Conservation (phyloP, 2,113 vertebrate species). For the Cnemophilus loriae region DNA sequence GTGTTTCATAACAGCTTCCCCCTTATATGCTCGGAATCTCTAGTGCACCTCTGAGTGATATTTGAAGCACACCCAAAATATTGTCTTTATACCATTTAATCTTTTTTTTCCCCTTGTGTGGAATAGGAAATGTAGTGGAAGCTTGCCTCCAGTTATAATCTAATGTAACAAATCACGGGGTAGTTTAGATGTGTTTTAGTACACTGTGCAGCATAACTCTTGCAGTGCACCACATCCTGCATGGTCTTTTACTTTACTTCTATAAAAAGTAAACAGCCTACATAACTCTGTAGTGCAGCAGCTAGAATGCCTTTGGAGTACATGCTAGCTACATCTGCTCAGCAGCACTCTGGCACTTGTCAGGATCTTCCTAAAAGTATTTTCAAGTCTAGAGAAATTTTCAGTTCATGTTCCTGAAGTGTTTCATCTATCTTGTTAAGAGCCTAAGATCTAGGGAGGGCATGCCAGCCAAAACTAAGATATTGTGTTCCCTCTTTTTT, state of each 20-base stretch:
- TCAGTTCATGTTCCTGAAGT: background rate
- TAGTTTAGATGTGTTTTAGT: background rate
- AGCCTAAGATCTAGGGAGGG: background rate
- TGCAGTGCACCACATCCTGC: background rate
- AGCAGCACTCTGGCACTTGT: background rate
- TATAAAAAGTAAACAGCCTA: background rate
- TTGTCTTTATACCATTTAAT: background rate
- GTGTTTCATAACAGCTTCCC: background rate
- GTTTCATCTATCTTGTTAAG: background rate
- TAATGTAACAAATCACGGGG: background rate
- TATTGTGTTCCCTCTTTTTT: background rate
- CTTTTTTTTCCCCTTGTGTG: background rate
- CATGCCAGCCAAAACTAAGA: background rate
- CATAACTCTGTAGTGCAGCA: background rate
- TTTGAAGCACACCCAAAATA: background rate
- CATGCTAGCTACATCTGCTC: background rate
- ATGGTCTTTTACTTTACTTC: background rate
- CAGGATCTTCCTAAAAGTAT: background rate
- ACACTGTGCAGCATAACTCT: background rate
- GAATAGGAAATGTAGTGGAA: background rate
- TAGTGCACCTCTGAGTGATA: background rate
- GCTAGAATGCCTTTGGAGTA: background rate
- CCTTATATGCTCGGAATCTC: background rate
- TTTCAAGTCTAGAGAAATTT: background rate
- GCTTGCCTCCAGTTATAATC: background rate